A percentile compares a stretch with the other conserved stretches of the same genome.
Evolutionary conservation across 2,797 vertebrate species (phyloP).

Genomic region (Rhadinocentrus ornatus): DNA sequence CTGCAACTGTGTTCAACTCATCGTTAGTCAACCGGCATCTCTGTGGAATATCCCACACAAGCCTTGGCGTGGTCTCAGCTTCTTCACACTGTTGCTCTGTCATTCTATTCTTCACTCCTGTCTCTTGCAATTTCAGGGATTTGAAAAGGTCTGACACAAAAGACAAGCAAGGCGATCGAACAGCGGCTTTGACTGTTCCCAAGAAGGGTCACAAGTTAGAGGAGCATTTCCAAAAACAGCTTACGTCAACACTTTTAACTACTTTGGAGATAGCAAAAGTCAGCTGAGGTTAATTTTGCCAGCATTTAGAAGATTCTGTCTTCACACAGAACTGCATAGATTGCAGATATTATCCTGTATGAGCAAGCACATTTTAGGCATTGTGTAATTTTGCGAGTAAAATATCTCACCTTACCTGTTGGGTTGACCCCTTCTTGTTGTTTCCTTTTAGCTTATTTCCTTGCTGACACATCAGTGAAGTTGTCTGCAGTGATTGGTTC

Average conservation of each 20-base stretch:
- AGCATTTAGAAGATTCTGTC: conserved; percentile 20
- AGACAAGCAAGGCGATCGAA: conserved; percentile 16
- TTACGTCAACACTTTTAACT: conserved; percentile 48
- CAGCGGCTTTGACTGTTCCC: conserved; percentile 20
- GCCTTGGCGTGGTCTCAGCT: conserved; percentile 1
- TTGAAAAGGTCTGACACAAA: conserved; percentile 3
- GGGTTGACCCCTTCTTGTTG: conserved; percentile 6
- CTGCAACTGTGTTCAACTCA: conserved; percentile 25
- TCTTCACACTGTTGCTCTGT: not conserved
- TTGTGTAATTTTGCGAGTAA: not conserved
- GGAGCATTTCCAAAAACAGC: conserved; percentile 38
- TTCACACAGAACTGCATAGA: conserved; percentile 18
- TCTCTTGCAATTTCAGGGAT: conserved; percentile 9
- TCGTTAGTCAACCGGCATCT: not conserved
- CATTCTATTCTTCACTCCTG: conserved; percentile 2
- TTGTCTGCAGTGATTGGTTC: conserved; percentile 9
- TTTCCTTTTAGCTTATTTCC: conserved; percentile 14
- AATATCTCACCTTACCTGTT: conserved; percentile 35
- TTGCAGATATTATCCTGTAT: conserved; percentile 9
- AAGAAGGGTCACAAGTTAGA: conserved; percentile 14
- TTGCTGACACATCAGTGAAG: conserved; percentile 18
- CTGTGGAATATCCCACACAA: conserved; percentile 16
- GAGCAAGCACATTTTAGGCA: conserved; percentile 28
- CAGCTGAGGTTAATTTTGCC: conserved; percentile 42
- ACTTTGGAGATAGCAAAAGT: conserved; percentile 22